Evolutionary conservation across 2,797 vertebrate genomes (phyloP).

Genomic region (Catostomus latipinnis): DNA sequence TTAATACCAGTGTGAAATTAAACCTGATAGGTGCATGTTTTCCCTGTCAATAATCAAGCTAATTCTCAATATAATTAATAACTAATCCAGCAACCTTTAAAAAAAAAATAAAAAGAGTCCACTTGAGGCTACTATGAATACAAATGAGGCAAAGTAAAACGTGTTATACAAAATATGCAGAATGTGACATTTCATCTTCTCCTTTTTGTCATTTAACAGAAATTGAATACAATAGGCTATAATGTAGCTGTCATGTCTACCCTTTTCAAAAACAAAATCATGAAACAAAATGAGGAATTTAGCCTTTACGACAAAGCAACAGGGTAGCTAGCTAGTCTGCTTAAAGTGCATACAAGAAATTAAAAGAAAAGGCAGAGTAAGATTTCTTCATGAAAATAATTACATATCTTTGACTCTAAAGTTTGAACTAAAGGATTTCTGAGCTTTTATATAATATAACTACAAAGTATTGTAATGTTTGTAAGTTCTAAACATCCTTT

Average conservation of each 20-base stretch:
- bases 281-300: slow-evolving; percentile 28
- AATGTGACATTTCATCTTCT: slow-evolving; percentile 52
- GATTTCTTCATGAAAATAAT: background rate
- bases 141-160: slow-evolving; percentile 40
- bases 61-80: slow-evolving; percentile 15
- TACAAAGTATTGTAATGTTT: background rate
- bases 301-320: background rate
- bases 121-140: slow-evolving; percentile 38
- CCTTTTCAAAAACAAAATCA: slow-evolving; percentile 52
- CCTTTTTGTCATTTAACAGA: slow-evolving; percentile 47
- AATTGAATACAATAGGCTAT: slow-evolving; percentile 52
- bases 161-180: slow-evolving; percentile 46
- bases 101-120: slow-evolving; percentile 1
- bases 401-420: background rate
- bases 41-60: background rate
- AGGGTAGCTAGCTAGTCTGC: slow-evolving; percentile 1
- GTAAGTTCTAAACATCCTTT: background rate
- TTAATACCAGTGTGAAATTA: background rate
- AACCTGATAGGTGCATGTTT: background rate
- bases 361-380: background rate
- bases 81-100: slow-evolving; percentile 27
- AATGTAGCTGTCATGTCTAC: slow-evolving; percentile 59
- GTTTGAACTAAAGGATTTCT: background rate
- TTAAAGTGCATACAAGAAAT: background rate
- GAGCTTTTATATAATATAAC: background rate